These are phyloP conservation scores for Bombus fervidus DNA, from an alignment of 1,140 invertebrate genomes.

Conservation along the genomic window DNA sequence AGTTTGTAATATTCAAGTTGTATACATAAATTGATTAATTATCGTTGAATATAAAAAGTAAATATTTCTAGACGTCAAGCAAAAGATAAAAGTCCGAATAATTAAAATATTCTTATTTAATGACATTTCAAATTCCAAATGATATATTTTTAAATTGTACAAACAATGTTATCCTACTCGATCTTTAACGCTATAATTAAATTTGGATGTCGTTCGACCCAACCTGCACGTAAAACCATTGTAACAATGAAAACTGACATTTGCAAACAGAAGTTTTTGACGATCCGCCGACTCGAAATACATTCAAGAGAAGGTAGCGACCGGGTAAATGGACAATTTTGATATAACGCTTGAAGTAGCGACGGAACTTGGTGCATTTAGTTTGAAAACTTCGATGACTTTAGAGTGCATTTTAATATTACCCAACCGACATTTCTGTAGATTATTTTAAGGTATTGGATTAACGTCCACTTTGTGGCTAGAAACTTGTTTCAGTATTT, in stretches of 20 bases:
- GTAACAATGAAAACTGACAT: background rate
- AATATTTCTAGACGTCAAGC: background rate
- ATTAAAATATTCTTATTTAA: no score
- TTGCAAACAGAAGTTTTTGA: background rate
- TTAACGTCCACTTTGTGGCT: background rate
- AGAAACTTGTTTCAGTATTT: background rate
- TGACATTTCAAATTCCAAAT: no score
- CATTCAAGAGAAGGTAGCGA: background rate
- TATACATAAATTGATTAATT: background rate
- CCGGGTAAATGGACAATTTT: background rate
- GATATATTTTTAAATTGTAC: no score
- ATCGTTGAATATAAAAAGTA: background rate
- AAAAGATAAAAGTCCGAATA: background rate
- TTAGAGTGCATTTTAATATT: background rate
- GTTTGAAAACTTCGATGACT: background rate
- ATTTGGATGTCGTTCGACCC: background rate
- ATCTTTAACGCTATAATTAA: background rate
- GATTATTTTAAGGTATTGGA: background rate
- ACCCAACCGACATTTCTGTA: background rate
- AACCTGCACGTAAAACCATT: background rate
- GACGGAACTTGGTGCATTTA: background rate
- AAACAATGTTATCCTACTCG: background rate
- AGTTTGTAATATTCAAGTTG: background rate
- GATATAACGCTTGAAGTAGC: background rate
- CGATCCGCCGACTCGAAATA: background rate